These are phyloP conservation scores for Peromyscus californicus DNA, from an alignment of 2,113 vertebrate genomes.

Conservation along the genomic window DNA sequence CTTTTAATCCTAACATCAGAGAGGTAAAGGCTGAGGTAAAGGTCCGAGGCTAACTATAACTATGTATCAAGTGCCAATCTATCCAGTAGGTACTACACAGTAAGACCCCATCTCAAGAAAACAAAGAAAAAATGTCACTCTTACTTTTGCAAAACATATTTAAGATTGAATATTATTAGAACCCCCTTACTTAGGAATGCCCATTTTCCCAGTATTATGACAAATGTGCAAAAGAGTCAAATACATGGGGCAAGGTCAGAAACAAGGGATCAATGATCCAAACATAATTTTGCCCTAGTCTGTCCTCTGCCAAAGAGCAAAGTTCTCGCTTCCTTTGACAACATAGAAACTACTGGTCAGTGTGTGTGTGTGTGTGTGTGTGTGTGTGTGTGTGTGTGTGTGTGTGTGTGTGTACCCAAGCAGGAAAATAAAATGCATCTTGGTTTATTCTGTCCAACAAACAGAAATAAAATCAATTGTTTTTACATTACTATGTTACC, in stretches of 20 bases:
- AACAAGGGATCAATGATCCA: neutral
- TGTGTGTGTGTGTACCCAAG: neutral
- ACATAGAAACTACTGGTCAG: neutral
- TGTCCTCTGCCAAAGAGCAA: neutral
- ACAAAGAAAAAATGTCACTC: neutral
- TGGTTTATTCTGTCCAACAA: constrained; percentile 62
- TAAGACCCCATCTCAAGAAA: neutral
- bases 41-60: neutral
- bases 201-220: neutral
- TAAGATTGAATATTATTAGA: neutral
- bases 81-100: neutral
- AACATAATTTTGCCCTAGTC: neutral
- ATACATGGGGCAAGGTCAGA: neutral
- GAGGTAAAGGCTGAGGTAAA: neutral
- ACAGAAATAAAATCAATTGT: constrained; percentile 55
- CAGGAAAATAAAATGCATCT: constrained; percentile 39
- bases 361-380: neutral
- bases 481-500: constrained; percentile 47
- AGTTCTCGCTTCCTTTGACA: neutral
- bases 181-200: neutral
- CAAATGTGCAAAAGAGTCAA: neutral
- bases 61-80: neutral
- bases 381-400: neutral
- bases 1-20: neutral
- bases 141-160: neutral